Conservation (phyloP, 2,113 vertebrate genomes). For the Campylomormyrus tamandua region DNA sequence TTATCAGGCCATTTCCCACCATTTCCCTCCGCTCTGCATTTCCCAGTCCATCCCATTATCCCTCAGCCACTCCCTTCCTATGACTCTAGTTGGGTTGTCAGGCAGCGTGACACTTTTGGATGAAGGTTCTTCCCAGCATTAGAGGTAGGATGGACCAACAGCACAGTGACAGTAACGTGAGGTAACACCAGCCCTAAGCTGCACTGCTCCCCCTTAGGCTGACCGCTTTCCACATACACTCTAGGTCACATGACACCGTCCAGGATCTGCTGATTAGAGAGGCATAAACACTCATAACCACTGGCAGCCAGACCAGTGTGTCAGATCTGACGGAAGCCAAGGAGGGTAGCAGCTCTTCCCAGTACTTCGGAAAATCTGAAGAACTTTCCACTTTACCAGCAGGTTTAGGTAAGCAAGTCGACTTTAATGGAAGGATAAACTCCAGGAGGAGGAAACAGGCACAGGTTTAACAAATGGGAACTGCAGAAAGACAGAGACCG, state of each 20-base stretch:
- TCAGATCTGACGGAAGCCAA: not conserved
- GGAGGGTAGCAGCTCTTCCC: not conserved
- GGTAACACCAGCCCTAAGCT: not conserved
- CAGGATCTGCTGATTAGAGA: not conserved
- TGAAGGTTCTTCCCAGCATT: not conserved
- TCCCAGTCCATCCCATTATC: not conserved
- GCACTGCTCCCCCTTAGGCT: not conserved
- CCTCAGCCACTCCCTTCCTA: not conserved
- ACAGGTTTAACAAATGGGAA: not conserved
- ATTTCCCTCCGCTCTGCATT: not conserved
- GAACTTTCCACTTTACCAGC: not conserved
- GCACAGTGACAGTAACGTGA: not conserved
- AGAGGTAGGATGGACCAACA: not conserved
- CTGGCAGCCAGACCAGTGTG: not conserved
- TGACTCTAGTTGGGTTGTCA: not conserved
- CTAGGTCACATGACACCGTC: not conserved
- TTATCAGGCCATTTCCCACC: not conserved
- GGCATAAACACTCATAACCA: not conserved
- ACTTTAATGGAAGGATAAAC: not conserved
- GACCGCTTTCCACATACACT: not conserved
- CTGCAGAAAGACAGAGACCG: slow-evolving; percentile 14
- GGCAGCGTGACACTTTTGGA: not conserved
- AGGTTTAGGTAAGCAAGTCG: not conserved
- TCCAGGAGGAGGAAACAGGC: not conserved
- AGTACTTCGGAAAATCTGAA: not conserved